Conservation (phyloP, 2,888 invertebrate genomes). For the Sericinus montela region DNA sequence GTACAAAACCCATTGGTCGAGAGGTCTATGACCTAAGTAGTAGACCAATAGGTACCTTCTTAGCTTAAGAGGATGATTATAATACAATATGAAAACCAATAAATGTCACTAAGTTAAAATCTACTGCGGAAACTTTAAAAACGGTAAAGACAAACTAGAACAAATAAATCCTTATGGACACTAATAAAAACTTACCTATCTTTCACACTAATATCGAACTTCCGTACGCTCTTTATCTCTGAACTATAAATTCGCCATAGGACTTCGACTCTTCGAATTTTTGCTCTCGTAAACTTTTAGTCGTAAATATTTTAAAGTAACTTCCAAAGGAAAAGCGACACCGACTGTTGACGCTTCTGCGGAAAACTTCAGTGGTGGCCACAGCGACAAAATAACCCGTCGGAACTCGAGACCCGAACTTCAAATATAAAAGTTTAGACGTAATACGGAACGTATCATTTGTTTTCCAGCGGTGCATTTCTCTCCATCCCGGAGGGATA, state of each 20-base stretch:
- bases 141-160: conserved; percentile 42
- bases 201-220: conserved; percentile 47
- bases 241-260: conserved; percentile 64
- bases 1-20: too few species aligned
- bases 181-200: conserved; percentile 42
- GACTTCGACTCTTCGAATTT: conserved; percentile 51
- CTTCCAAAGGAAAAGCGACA: conserved; percentile 69
- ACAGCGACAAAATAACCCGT: conserved; percentile 66
- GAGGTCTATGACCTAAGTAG: too few species aligned
- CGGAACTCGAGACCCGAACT: conserved; percentile 54
- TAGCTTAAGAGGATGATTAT: too few species aligned
- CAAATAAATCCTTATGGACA: conserved; percentile 52
- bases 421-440: conserved; percentile 66
- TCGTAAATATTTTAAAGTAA: conserved; percentile 79
- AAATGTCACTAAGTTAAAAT: conserved; percentile 5
- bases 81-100: conserved; percentile 10
- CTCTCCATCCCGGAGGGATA: conserved; percentile 26
- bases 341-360: conserved; percentile 60
- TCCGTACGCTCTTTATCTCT: conserved; percentile 52
- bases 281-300: conserved; percentile 54
- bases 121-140: conserved; percentile 2
- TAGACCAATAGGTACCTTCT: too few species aligned
- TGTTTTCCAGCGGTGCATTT: conserved; percentile 46
- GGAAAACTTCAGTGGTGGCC: conserved; percentile 55
- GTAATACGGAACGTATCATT: conserved; percentile 45